These are phyloP conservation scores for Camponotus vicinus DNA, from an alignment of 1,140 invertebrate species.

Conservation along the genomic window DNA sequence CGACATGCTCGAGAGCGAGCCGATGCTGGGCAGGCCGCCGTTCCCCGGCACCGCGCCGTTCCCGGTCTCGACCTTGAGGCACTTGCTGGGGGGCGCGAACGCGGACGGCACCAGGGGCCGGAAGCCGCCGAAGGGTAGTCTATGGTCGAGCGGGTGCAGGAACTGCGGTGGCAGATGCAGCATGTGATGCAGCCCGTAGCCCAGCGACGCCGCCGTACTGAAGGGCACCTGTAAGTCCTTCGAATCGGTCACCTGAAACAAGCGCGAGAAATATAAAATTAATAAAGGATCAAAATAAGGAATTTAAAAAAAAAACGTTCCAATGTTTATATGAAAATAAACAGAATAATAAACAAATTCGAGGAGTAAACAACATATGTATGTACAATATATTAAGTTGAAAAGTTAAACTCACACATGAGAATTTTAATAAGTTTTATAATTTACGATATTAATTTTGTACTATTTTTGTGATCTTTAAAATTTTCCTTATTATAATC, in stretches of 20 bases:
- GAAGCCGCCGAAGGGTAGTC: slow-evolving; percentile 84
- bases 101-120: slow-evolving; percentile 85
- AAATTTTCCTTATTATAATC: too few relatives aligned
- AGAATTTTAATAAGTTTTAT: too few relatives aligned
- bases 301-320: too few relatives aligned
- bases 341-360: too few relatives aligned
- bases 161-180: slow-evolving; percentile 87
- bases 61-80: slow-evolving; percentile 85
- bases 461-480: too few relatives aligned
- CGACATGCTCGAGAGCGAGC: slow-evolving; percentile 83
- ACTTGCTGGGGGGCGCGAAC: slow-evolving; percentile 87
- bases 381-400: too few relatives aligned
- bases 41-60: slow-evolving; percentile 76
- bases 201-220: slow-evolving; percentile 83
- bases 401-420: too few relatives aligned
- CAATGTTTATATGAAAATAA: too few relatives aligned
- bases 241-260: slow-evolving; percentile 84
- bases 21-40: slow-evolving; percentile 82
- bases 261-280: background rate
- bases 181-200: slow-evolving; percentile 87
- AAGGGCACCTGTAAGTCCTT: slow-evolving; percentile 87
- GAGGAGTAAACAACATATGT: too few relatives aligned
- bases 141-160: slow-evolving; percentile 84
- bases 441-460: too few relatives aligned
- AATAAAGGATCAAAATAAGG: background rate